Evolutionary conservation across 2,797 vertebrate species (phyloP).

Genomic region (Neosalanx taihuensis): DNA sequence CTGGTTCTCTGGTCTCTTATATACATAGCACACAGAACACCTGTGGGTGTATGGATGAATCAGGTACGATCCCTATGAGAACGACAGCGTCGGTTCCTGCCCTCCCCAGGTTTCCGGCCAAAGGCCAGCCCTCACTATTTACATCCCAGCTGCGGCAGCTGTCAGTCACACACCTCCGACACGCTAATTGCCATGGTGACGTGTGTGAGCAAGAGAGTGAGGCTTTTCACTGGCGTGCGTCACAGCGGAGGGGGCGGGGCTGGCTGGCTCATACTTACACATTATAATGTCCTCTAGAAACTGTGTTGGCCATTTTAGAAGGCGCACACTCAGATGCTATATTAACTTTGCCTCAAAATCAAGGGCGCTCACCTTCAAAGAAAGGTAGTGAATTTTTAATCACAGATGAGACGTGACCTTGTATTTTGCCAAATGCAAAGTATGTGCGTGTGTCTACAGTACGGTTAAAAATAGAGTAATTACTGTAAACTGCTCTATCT

Average conservation of each 20-base stretch:
- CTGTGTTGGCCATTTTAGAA: background rate
- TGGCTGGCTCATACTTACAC: conserved; percentile 5
- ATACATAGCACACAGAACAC: background rate
- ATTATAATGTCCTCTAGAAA: background rate
- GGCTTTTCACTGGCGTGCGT: conserved; percentile 51
- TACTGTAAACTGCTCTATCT: background rate
- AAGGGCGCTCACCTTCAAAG: too few species aligned
- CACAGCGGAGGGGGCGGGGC: conserved; percentile 38
- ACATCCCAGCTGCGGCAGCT: conserved; percentile 57
- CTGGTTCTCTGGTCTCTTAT: too few species aligned
- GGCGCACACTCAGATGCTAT: background rate
- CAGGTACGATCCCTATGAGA: conserved; percentile 7
- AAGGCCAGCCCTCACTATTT: conserved; percentile 26
- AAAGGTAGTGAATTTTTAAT: background rate
- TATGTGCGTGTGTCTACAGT: background rate
- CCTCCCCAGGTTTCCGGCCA: conserved; percentile 12
- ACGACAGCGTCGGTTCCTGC: background rate
- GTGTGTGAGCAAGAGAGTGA: conserved; percentile 50
- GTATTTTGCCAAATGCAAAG: background rate
- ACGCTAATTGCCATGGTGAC: conserved; percentile 62
- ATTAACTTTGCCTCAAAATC: too few species aligned
- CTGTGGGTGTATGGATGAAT: conserved; percentile 8
- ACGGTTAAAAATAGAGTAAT: conserved; percentile 1
- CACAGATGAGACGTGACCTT: background rate
- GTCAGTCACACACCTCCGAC: conserved; percentile 54